Evolutionary conservation across 2,797 vertebrate species (phyloP), one percentile per base, ranked within the genome.

Genomic region (Microctenopoma stevenorrisi): DNA sequence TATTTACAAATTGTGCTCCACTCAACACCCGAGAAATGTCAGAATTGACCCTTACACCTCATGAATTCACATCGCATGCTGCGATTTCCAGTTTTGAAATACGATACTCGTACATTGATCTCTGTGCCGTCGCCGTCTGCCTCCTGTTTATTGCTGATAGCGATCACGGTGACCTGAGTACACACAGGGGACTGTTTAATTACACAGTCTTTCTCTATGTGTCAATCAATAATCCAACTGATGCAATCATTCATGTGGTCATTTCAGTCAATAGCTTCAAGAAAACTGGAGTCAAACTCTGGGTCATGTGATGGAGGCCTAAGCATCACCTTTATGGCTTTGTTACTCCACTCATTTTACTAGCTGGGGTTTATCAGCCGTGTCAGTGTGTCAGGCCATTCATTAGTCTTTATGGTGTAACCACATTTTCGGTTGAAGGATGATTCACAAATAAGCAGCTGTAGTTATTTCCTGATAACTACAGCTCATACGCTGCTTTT

Each of bases 171-270:
- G 90, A 86, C 88, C 83, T 44, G 79, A 89, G 82, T 49, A 62
- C 82, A 72, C 89, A 85, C 87, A 0, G 28, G 89, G 88, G 90
- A 91, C 78, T 79, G 79, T 88, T 92, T 88, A 87, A 91, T 91
- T 88, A 91, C 85, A 83, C 73, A 59, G 75, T 67, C 65, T 72
- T 82, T 88, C 82, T 76, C 79, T 48, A 46, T 30, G 15, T 76
- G 79, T 64, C 79, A 71, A 55, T 91, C 88, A 85, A 92, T 92
- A 91, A 87, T 67, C 68, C 52, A 30, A 52, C 85, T 72, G 74
- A 61, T 78, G 83, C 86, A 71, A 88, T 92, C 84, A 84, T 86
- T 91, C 86, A 90, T 86, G 74, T 79, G 65, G 82, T 72, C 80
- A 49, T 66, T 81, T 79, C 64, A 76, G 89, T 93, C 91, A 73